A percentile compares a stretch with the other conserved stretches of the same genome.
Conservation (phyloP, 2,113 vertebrate genomes). For the Tricholaema leucomelas region DNA sequence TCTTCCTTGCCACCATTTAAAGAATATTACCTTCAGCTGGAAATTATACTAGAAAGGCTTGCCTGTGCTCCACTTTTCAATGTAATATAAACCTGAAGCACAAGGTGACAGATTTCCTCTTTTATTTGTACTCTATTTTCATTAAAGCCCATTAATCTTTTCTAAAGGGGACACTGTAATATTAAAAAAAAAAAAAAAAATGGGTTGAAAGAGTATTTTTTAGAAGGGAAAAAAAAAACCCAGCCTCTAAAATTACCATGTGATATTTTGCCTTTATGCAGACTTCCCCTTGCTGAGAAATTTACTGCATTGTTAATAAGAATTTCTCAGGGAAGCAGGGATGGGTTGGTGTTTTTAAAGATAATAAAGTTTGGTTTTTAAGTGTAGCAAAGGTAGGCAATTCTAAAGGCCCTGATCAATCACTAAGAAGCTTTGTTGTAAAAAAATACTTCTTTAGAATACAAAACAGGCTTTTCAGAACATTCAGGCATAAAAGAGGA, state of each 20-base stretch:
- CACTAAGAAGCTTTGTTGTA: conserved; percentile 70
- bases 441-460: conserved; percentile 69
- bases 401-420: conserved; percentile 67
- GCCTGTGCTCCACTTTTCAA: not conserved
- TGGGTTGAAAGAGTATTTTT: conserved; percentile 26
- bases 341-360: conserved; percentile 56
- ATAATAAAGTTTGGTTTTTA: conserved; percentile 59
- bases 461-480: conserved; percentile 67
- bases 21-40: not conserved
- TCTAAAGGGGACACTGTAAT: conserved; percentile 20
- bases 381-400: conserved; percentile 64
- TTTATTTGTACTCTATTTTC: conserved; percentile 54
- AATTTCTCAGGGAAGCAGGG: conserved; percentile 30
- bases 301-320: conserved; percentile 39
- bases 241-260: not conserved
- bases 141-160: conserved; percentile 55
- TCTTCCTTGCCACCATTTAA: not conserved
- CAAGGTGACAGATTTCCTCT: conserved; percentile 51
- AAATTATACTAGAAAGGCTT: conserved; percentile 32
- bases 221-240: not conserved
- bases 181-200: not conserved
- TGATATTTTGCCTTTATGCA: conserved; percentile 50
- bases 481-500: conserved; percentile 48
- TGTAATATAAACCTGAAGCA: conserved; percentile 37
- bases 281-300: conserved; percentile 48